Evolutionary conservation across 2,797 vertebrate genomes (phyloP).

Genomic region (Cossypha dichroa): DNA sequence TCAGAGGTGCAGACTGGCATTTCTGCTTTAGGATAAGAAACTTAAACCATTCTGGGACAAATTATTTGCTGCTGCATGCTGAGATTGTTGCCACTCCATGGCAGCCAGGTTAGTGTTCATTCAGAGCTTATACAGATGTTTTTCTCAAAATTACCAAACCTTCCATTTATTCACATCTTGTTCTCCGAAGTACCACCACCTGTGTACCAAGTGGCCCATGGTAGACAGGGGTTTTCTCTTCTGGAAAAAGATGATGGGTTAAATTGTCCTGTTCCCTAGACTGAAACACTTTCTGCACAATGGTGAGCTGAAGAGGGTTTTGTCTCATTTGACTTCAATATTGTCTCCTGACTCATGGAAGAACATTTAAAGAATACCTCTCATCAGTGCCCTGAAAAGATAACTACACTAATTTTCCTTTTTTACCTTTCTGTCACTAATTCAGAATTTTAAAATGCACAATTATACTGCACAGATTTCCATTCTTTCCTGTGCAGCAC

Average conservation of each 20-base stretch:
- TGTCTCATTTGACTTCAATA: background rate
- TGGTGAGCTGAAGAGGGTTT: background rate
- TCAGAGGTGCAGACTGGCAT: background rate
- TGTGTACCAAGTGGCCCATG: background rate
- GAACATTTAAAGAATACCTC: background rate
- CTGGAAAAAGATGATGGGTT: background rate
- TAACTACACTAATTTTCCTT: background rate
- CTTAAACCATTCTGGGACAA: background rate
- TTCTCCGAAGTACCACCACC: background rate
- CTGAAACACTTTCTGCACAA: background rate
- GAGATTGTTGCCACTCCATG: background rate
- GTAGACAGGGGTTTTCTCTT: background rate
- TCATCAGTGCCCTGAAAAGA: background rate
- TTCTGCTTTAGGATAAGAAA: background rate
- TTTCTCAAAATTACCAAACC: background rate
- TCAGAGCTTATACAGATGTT: background rate
- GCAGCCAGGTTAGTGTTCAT: background rate
- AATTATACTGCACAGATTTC: background rate
- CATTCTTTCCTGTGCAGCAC: background rate
- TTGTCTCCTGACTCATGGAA: background rate
- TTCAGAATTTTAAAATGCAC: background rate
- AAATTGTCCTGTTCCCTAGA: background rate
- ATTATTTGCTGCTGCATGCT: background rate
- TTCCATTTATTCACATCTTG: background rate
- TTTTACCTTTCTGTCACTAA: background rate